A percentile compares a stretch with the other conserved stretches of the same genome.
Conservation (phyloP, 2,888 invertebrate genomes). For the Phalera bucephala region DNA sequence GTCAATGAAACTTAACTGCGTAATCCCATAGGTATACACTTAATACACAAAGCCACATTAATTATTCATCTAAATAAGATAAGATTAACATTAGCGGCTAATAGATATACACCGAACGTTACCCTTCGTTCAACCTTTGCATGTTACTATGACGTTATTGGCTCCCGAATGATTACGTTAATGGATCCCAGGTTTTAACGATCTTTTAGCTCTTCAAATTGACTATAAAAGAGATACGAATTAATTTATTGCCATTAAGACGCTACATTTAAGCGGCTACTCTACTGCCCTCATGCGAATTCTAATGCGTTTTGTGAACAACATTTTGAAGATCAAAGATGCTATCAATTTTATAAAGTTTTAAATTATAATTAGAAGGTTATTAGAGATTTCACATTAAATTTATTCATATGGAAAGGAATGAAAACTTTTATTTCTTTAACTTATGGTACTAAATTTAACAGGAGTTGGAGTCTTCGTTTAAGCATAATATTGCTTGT, state of each 20-base stretch:
- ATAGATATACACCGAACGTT: conserved; percentile 26
- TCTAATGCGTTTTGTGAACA: conserved; percentile 24
- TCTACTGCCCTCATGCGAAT: conserved; percentile 54
- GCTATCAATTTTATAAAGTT: too few relatives aligned
- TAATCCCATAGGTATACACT: too few relatives aligned
- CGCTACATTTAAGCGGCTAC: conserved; percentile 43
- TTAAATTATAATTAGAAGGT: too few relatives aligned
- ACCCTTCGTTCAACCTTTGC: conserved; percentile 49
- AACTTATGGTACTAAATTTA: too few relatives aligned
- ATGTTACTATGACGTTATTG: conserved; percentile 70
- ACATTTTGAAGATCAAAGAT: conserved; percentile 20
- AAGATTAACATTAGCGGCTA: conserved; percentile 35
- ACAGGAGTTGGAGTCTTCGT: too few relatives aligned
- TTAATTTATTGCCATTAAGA: conserved; percentile 69
- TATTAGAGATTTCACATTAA: too few relatives aligned
- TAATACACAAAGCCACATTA: conserved; percentile 42
- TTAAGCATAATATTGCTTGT: too few relatives aligned
- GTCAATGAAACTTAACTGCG: too few relatives aligned
- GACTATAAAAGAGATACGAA: conserved; percentile 74
- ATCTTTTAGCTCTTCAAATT: conserved; percentile 68
- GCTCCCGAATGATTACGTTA: conserved; percentile 73
- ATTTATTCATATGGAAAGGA: too few relatives aligned
- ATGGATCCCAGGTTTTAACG: conserved; percentile 72
- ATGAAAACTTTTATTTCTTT: too few relatives aligned
- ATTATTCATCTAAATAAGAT: conserved; percentile 45